Evolutionary conservation across 1,140 invertebrate species (phyloP), one percentile per base, ranked within the genome.

Genomic region (Vanessa tameamea): DNA sequence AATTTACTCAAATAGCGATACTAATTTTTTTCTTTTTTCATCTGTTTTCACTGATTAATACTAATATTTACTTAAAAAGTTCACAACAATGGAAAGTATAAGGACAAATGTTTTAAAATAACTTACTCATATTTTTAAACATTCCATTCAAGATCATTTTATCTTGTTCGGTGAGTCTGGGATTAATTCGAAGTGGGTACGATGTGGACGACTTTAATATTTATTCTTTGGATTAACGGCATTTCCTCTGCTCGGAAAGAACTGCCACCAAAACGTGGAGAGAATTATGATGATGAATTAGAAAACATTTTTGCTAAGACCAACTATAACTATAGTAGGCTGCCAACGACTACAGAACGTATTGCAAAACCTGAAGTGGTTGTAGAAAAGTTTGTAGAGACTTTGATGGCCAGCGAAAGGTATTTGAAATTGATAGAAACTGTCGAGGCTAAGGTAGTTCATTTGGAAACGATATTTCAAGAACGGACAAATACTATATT

Each of bases 351-450:
- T 0, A 87, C 78, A 0, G 50, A 50, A 3, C 72, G 78, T 9
- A 70, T 79, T 4, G 9, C 64, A 8, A 83, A 83, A 70, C 78
- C 79, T 23, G 90, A 91, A 59, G 75, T 73, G 0, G 78, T 85
- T 0, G 85, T 90, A 0, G 89, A 89, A 72, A 90, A 89, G 31
- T 90, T 92, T 79, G 84, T 88, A 0, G 86, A 91, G 57, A 87
- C 84, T 8, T 73, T 92, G 12, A 82, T 92, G 77, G 72, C 87
- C 0, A 89, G 87, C 55, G 86, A 89, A 53, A 86, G 79, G 69
- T 91, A 92, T 71, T 76, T 90, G 9, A 86, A 89, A 69, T 82
- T 88, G 82, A 83, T 91, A 53, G 88, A 89, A 64, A 73, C 78
- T 0, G 79, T 91, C 9, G 86, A 90, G 51, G 68, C 73, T 16